Base-by-base conservation (phyloP, 1,140 invertebrate species). In the Drosophila pallidifrons region DNA sequence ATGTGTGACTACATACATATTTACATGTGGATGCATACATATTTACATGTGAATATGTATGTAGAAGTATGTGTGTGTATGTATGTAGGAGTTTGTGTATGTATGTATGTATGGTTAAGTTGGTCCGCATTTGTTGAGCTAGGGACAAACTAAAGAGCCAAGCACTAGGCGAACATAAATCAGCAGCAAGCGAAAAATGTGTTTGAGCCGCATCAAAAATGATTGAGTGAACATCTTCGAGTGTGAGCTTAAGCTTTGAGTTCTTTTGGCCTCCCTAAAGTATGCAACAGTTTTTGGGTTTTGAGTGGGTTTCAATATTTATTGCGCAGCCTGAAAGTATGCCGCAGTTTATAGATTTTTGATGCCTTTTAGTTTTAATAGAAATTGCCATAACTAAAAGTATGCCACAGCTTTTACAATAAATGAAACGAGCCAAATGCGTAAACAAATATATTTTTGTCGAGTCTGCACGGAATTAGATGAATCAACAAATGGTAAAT, bases 361-460 rank as follows among this genome's bases (percentile, higher is more conserved):
- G 20, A 25, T 25, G 20, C 20, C 20, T 25, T 25, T 25, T 15
- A 15, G 15, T 35, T 35, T 35, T 10, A 35, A 25, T 32, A 7
- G 1, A 6, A 6, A 32, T 6, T 32, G 30, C 11, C 11, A n/a
- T n/a, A n/a, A 11, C 41, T 43, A n/a, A 43, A 43, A 43, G n/a
- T 43, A 13, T 13, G n/a, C 41, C 3, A 3, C 4, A 43, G 11
- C n/a, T 43, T n/a, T 5, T 43, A 11, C 3, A 25, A 35, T 35
- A 35, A 7, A 38, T 4, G n/a, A 43, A 43, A 43, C n/a, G 5
- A n/a, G n/a, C 2, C 2, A n/a, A 43, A 1, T 43, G 45, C n/a
- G 41, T 67, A 67, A 46, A 57, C 41, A 67, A 67, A 57, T 47
- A 66, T 47, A 46, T 46, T 11, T 47, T 28, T 55, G 32, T 55